Base-by-base conservation (phyloP, 2,113 vertebrate genomes). In the Stegastes partitus region DNA sequence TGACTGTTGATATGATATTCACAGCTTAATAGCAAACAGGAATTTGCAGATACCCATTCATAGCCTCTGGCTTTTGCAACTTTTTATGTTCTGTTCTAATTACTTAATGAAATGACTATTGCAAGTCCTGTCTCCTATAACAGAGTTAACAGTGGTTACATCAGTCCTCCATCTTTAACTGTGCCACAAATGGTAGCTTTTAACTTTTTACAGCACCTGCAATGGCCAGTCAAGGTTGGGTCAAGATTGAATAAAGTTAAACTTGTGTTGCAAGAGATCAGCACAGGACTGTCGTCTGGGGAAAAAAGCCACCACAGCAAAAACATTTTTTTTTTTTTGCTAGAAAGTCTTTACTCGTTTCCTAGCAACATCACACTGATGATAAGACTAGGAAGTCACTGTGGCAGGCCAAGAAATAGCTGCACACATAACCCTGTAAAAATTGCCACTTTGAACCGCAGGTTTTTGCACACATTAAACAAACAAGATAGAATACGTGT, bases 211-310 rank as follows among this genome's bases (percentile, higher is more conserved):
- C 15, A 5, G 8, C 6, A 50, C 47, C 8, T 50, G 10, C 18
- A 50, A 21, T 9, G 16, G 19, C 9, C 1, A 50, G 47, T 16
- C 0, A 4, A 54, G 22, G 22, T 47, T 25, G 57, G 54, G 54
- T 26, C 39, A 47, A 45, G 53, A 69, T 14, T 28, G 39, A 57
- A 68, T 10, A 25, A 54, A 68, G 51, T 67, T 39, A 19, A 37
- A 39, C 31, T 25, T 49, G 14, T 28, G 53, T 4, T 55, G 23
- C 23, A 8, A 16, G 2, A 55, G 23, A 55, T 55, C 53, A 26
- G 53, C 25, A 6, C 23, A 26, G 23, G 37, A 15, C 37, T 56
- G 51, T 50, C 19, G 19, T 50, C 5, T 21, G 6, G 9, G 44
- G 47, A 10, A 23, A 50, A 68, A 25, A n/a, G 49, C 65, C 22